These are phyloP conservation scores for Bombycilla garrulus DNA, from an alignment of 2,113 vertebrate genomes.

Conservation along the genomic window DNA sequence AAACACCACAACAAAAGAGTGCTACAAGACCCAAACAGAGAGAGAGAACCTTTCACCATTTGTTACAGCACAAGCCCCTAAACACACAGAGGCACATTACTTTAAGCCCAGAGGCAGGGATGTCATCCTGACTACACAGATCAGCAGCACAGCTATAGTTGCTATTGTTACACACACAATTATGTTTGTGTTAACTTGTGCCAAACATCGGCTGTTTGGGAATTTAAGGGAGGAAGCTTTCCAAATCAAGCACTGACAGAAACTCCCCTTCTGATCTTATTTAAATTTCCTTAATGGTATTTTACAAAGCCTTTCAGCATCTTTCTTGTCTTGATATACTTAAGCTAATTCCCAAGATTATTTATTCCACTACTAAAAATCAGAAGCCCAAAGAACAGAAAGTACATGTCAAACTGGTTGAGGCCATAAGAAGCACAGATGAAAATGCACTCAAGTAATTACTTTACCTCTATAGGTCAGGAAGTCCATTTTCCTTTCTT, in stretches of 20 bases:
- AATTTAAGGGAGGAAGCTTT: neutral
- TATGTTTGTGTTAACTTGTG: neutral
- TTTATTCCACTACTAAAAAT: neutral
- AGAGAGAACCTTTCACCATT: neutral
- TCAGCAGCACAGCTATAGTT: neutral
- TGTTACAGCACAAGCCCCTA: neutral
- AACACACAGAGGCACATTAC: neutral
- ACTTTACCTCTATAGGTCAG: neutral
- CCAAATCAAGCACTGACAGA: neutral
- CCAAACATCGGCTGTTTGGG: neutral
- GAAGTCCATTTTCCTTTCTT: neutral
- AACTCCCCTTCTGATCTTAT: neutral
- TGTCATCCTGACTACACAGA: neutral
- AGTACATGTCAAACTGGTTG: neutral
- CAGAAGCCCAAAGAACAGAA: neutral
- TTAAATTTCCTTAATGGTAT: neutral
- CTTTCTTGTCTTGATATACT: neutral
- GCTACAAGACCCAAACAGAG: neutral
- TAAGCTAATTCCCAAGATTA: neutral
- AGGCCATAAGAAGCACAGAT: neutral
- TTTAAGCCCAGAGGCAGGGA: neutral
- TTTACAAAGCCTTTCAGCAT: neutral
- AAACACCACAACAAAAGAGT: neutral
- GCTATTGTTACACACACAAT: neutral
- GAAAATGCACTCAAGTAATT: neutral